Conservation (phyloP, 2,888 invertebrate species). For the Acrocyrtus sp. region DNA sequence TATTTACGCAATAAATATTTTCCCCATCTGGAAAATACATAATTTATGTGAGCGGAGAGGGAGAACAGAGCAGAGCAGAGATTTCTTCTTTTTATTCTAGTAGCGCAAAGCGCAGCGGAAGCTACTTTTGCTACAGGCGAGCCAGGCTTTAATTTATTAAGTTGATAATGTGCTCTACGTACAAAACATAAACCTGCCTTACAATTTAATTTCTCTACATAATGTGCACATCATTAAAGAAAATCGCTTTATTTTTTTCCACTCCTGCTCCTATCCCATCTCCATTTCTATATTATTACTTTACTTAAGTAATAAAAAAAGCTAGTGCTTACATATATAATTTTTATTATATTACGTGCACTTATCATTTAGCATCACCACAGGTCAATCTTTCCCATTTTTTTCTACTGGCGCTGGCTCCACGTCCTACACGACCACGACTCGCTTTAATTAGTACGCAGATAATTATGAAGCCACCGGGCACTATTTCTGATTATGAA, state of each 20-base stretch:
- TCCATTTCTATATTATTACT: not conserved
- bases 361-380: too few relatives aligned
- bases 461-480: slow-evolving; percentile 56
- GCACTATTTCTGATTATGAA: slow-evolving; percentile 51
- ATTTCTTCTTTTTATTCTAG: slow-evolving; percentile 1
- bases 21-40: slow-evolving; percentile 3
- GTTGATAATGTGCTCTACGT: slow-evolving; percentile 34
- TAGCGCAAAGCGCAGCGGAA: slow-evolving; percentile 29
- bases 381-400: too few relatives aligned
- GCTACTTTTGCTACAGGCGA: slow-evolving; percentile 50
- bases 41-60: slow-evolving; percentile 6
- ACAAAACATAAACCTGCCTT: not conserved
- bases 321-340: slow-evolving; percentile 33
- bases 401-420: too few relatives aligned
- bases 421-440: too few relatives aligned
- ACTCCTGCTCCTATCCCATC: too few relatives aligned
- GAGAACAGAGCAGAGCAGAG: not conserved
- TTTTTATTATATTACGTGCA: too few relatives aligned
- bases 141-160: slow-evolving; percentile 50
- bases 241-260: not conserved
- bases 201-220: not conserved
- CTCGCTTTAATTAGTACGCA: slow-evolving; percentile 50
- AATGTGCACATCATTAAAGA: not conserved
- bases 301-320: not conserved
- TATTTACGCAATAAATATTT: slow-evolving; percentile 8